Percentiles rank a stretch among this genome's conserved stretches.
Evolutionary conservation across 2,797 vertebrate species (phyloP).

Genomic region (Ctenopoma multispine): DNA sequence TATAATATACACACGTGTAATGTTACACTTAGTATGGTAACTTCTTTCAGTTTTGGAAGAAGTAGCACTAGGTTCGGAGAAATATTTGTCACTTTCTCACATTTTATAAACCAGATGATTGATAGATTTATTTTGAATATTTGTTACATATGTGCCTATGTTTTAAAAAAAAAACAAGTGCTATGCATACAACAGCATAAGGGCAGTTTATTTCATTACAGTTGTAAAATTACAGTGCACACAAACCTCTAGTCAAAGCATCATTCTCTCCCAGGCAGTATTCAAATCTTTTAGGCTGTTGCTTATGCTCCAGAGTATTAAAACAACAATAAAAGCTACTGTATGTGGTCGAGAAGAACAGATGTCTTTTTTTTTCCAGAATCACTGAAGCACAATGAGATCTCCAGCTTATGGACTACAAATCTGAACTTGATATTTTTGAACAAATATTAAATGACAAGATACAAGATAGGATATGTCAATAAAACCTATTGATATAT

Average conservation of each 20-base stretch:
- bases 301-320: slow-evolving; percentile 52
- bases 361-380: slow-evolving; percentile 38
- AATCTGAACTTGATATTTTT: slow-evolving; percentile 7
- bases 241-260: slow-evolving; percentile 64
- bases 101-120: neutral
- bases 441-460: slow-evolving; percentile 54
- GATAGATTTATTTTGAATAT: too few relatives aligned
- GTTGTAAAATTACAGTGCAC: slow-evolving; percentile 72
- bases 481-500: slow-evolving; percentile 38
- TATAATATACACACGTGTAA: too few relatives aligned
- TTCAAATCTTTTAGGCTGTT: slow-evolving; percentile 56
- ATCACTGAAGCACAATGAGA: slow-evolving; percentile 37
- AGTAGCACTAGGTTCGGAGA: too few relatives aligned
- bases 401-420: slow-evolving; percentile 15
- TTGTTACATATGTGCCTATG: too few relatives aligned
- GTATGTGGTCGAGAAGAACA: slow-evolving; percentile 55
- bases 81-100: neutral
- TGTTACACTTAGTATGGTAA: too few relatives aligned
- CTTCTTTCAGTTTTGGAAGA: too few relatives aligned
- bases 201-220: slow-evolving; percentile 78
- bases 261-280: slow-evolving; percentile 77
- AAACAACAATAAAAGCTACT: slow-evolving; percentile 68
- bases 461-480: slow-evolving; percentile 50
- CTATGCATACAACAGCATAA: slow-evolving; percentile 59
- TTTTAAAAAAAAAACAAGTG: slow-evolving; percentile 20